Evolutionary conservation across 2,888 invertebrate genomes (phyloP).

Genomic region (Himalopsyche japonica): DNA sequence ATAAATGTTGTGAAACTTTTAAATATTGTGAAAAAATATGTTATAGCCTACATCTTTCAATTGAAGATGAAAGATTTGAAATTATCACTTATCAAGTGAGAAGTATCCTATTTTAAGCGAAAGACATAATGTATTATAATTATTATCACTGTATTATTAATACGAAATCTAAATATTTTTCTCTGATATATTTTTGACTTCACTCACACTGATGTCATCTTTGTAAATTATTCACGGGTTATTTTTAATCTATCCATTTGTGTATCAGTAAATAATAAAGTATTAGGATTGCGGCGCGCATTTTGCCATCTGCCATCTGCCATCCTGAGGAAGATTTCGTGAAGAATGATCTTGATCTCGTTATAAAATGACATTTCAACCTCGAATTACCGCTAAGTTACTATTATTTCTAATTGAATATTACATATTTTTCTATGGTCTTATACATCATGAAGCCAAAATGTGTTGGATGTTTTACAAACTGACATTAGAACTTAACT

Average conservation of each 20-base stretch:
- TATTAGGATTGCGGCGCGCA: background rate
- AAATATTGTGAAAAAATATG: constrained; percentile 28
- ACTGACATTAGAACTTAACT: background rate
- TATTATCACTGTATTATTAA: constrained; percentile 14
- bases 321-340: background rate
- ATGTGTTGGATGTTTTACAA: background rate
- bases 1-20: constrained; percentile 37
- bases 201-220: background rate
- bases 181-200: constrained; percentile 27
- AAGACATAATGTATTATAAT: constrained; percentile 1
- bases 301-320: background rate
- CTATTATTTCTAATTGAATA: background rate
- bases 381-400: background rate
- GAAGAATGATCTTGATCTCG: background rate
- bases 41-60: constrained; percentile 13
- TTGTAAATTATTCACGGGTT: background rate
- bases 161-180: constrained; percentile 23
- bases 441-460: background rate
- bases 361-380: background rate
- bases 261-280: background rate
- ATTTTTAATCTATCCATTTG: background rate
- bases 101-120: constrained; percentile 28
- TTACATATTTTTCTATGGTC: background rate
- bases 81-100: background rate
- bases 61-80: constrained; percentile 14